A percentile compares a stretch with the other conserved stretches of the same genome.
Conservation (phyloP, 2,888 invertebrate species). For the Mongoloraphidia duomilia region DNA sequence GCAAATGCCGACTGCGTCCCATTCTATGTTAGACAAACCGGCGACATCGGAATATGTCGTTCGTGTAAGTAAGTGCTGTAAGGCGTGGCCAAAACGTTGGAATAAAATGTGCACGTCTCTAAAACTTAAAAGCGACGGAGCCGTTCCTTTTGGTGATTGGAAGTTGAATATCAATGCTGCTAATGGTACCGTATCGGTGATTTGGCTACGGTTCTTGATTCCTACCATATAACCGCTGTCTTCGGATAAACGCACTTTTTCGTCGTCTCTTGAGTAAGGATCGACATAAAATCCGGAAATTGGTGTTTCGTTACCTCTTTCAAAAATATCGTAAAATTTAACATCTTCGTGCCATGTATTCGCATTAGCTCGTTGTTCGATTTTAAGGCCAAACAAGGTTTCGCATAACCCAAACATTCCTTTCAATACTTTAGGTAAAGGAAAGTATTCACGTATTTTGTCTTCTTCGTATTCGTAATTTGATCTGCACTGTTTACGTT, state of each 20-base stretch:
- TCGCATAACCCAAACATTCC: conserved; percentile 64
- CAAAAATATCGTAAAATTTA: conserved; percentile 65
- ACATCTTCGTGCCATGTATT: conserved; percentile 80
- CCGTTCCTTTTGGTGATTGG: conserved; percentile 42
- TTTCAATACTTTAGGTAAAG: conserved; percentile 61
- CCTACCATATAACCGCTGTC: conserved; percentile 64
- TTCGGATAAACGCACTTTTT: conserved; percentile 43
- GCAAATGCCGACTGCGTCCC: conserved; percentile 81
- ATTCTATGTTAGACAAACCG: conserved; percentile 78
- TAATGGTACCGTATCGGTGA: conserved; percentile 52
- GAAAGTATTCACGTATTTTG: conserved; percentile 65
- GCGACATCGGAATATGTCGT: conserved; percentile 72
- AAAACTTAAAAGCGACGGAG: conserved; percentile 58
- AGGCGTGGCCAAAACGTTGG: conserved; percentile 71
- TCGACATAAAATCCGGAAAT: conserved; percentile 79
- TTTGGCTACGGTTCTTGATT: conserved; percentile 55
- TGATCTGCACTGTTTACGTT: conserved; percentile 54
- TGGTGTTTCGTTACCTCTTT: conserved; percentile 44
- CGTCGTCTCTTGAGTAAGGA: conserved; percentile 53
- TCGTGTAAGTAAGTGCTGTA: conserved; percentile 75
- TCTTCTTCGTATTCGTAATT: conserved; percentile 56
- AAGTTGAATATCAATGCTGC: conserved; percentile 78
- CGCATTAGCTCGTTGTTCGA: conserved; percentile 48
- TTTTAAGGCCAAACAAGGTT: conserved; percentile 61
- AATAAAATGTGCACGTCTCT: conserved; percentile 64